Conservation (phyloP, 2,113 vertebrate genomes). For the Rhinichthys klamathensis region DNA sequence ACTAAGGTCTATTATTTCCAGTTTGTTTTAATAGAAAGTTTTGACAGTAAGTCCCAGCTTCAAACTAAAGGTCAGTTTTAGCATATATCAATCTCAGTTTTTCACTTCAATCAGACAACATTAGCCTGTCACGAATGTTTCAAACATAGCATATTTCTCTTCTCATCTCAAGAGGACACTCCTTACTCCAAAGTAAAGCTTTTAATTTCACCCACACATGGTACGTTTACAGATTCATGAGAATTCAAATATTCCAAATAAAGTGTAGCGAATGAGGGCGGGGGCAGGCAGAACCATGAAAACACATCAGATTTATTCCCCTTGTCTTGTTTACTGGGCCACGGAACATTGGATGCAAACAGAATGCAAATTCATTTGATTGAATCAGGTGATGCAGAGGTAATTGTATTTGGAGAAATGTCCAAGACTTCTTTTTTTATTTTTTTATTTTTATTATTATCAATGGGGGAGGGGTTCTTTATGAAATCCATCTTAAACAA, state of each 20-base stretch:
- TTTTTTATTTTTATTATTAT: constrained; percentile 80
- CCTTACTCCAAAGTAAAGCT: constrained; percentile 50
- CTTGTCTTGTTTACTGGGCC: constrained; percentile 84
- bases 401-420: constrained; percentile 87
- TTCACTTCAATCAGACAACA: constrained; percentile 41
- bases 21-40: neutral
- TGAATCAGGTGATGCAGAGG: constrained; percentile 85
- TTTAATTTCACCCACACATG: constrained; percentile 61
- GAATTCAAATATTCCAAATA: constrained; percentile 81
- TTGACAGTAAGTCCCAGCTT: neutral
- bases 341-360: constrained; percentile 83
- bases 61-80: neutral
- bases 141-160: constrained; percentile 46
- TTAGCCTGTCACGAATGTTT: constrained; percentile 40
- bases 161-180: constrained; percentile 49
- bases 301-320: constrained; percentile 84
- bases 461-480: constrained; percentile 76
- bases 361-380: constrained; percentile 86
- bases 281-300: constrained; percentile 79
- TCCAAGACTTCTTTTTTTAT: constrained; percentile 76
- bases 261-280: constrained; percentile 78
- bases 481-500: constrained; percentile 85
- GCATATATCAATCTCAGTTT: constrained; percentile 7
- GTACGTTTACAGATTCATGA: constrained; percentile 79
- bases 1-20: neutral